Evolutionary conservation across 2,113 vertebrate species (phyloP).

Genomic region (Otolemur garnettii): DNA sequence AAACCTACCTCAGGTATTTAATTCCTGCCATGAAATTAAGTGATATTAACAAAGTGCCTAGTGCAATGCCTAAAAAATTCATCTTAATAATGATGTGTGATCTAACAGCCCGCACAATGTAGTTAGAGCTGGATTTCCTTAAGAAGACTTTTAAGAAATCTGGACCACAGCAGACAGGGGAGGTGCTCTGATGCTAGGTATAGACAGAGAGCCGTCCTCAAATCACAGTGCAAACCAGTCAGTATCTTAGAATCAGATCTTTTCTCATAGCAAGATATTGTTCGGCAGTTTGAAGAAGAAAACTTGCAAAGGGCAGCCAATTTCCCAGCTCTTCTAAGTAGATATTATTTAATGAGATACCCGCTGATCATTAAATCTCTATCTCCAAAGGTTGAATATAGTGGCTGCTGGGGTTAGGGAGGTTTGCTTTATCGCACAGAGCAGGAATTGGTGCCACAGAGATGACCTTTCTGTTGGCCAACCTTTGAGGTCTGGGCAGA

Average conservation of each 20-base stretch:
- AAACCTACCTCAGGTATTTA: neutral
- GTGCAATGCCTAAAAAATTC: neutral
- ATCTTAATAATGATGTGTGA: neutral
- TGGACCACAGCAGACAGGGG: neutral
- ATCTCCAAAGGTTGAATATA: constrained; percentile 22
- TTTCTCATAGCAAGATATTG: neutral
- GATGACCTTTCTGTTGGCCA: neutral
- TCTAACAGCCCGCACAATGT: neutral
- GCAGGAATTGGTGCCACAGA: neutral
- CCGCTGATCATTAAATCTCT: constrained; percentile 64
- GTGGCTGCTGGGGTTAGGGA: neutral
- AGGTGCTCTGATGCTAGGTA: neutral
- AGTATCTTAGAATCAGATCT: neutral
- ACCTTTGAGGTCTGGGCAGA: constrained; percentile 26
- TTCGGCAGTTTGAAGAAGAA: neutral
- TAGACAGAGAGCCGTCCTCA: neutral
- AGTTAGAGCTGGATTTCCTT: neutral
- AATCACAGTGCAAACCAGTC: neutral
- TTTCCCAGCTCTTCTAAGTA: neutral
- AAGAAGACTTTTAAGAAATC: neutral
- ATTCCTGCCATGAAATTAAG: neutral
- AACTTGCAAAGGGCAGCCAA: neutral
- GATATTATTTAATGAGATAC: neutral
- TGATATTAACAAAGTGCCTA: neutral
- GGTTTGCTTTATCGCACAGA: constrained; percentile 59